These are phyloP conservation scores for Urocitellus parryii DNA, from an alignment of 2,113 vertebrate species.

Conservation along the genomic window DNA sequence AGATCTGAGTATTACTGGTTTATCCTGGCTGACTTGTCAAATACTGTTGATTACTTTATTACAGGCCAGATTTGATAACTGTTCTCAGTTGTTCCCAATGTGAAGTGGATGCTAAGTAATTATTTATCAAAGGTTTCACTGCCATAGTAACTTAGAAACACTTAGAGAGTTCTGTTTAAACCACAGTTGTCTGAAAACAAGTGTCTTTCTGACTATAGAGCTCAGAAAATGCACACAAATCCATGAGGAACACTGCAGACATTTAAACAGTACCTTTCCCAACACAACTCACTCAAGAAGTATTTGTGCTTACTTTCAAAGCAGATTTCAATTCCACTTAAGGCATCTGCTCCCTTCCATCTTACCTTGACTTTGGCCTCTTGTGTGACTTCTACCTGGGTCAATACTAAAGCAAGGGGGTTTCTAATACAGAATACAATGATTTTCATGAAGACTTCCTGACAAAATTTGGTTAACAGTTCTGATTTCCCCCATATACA, in stretches of 20 bases:
- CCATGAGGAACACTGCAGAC: neutral
- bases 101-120: constrained; percentile 63
- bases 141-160: constrained; percentile 55
- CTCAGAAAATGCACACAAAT: constrained; percentile 20
- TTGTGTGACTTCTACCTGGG: neutral
- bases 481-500: neutral
- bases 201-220: neutral
- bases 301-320: constrained; percentile 28
- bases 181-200: constrained; percentile 36
- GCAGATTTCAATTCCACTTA: neutral
- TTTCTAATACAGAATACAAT: constrained; percentile 41
- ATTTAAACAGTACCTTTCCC: neutral
- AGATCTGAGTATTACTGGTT: constrained; percentile 57
- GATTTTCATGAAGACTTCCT: constrained; percentile 46
- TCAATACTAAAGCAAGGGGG: neutral
- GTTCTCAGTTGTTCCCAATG: constrained; percentile 64
- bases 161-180: neutral
- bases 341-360: neutral
- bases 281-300: constrained; percentile 21
- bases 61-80: constrained; percentile 68
- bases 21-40: constrained; percentile 67
- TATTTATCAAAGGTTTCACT: constrained; percentile 69
- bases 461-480: constrained; percentile 45
- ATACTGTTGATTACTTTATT: constrained; percentile 78
- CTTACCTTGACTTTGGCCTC: constrained; percentile 17